Conservation (phyloP, 2,113 vertebrate genomes). For the Hypocryptadius cinnamomeus region DNA sequence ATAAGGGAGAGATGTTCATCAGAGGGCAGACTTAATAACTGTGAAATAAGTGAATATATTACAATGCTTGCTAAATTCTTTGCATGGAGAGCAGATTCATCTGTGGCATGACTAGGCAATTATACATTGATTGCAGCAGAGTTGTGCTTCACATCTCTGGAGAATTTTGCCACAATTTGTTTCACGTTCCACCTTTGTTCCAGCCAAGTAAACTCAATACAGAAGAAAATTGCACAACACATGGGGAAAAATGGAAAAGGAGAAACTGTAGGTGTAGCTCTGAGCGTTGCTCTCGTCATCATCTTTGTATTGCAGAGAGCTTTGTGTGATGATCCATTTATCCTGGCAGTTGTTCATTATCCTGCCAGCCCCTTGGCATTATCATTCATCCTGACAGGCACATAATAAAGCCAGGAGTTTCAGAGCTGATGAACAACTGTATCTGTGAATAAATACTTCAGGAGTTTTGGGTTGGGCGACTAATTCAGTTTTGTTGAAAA, state of each 20-base stretch:
- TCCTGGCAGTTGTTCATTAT: slow-evolving; percentile 51
- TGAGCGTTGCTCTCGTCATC: background rate
- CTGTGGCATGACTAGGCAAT: background rate
- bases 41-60: background rate
- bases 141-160: background rate
- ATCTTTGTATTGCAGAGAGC: slow-evolving; percentile 3
- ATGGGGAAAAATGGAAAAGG: background rate
- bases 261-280: slow-evolving; percentile 15
- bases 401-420: slow-evolving; percentile 20
- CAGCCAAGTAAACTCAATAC: background rate
- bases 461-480: background rate
- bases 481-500: background rate
- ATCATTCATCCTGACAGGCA: slow-evolving; percentile 51
- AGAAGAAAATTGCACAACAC: background rate
- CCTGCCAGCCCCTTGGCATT: slow-evolving; percentile 43
- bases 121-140: background rate
- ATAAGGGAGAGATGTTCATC: background rate
- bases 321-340: slow-evolving; percentile 38
- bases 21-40: background rate
- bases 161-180: background rate
- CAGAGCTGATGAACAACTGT: slow-evolving; percentile 24
- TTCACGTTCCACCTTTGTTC: background rate
- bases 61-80: background rate
- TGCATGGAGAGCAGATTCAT: background rate
- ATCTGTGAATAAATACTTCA: background rate